phyloP scores from a whole-genome alignment of 2,113 vertebrate species.

The Thunnus maccoyii region DNA sequence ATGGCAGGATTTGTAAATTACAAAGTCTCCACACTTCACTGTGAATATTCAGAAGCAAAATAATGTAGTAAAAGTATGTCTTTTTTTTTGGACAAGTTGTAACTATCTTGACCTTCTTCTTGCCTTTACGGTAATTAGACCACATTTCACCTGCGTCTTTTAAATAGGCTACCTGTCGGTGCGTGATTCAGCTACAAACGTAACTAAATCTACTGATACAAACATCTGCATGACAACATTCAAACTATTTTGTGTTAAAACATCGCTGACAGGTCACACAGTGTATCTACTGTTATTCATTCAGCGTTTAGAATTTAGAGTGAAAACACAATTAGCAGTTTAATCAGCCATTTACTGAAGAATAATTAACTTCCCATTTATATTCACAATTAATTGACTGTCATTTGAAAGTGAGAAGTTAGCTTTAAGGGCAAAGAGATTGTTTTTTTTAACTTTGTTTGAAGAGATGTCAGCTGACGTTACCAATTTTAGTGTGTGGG shows the following conservation, averaged over 20 bases:
- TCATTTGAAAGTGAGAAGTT: constrained; percentile 90
- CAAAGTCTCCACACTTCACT: constrained; percentile 18
- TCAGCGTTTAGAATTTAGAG: constrained; percentile 94
- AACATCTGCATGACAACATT: neutral
- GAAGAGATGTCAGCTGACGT: constrained; percentile 46
- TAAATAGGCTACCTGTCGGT: neutral
- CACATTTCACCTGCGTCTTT: neutral
- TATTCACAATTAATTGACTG: constrained; percentile 98
- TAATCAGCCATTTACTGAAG: constrained; percentile 98
- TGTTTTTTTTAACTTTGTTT: constrained; percentile 64
- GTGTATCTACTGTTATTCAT: constrained; percentile 93
- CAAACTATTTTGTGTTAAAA: constrained; percentile 5
- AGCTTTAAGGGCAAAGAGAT: constrained; percentile 88
- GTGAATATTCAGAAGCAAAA: constrained; percentile 8
- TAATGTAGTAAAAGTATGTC: constrained; percentile 1
- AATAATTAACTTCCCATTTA: constrained; percentile 98
- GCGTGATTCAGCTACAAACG: neutral
- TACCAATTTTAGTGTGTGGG: constrained; percentile 23
- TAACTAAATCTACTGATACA: neutral
- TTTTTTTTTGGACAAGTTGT: neutral
- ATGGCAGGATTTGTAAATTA: constrained; percentile 42
- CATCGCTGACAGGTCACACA: constrained; percentile 70
- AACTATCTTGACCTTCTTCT: neutral
- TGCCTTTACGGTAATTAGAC: neutral
- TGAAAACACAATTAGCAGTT: constrained; percentile 97